Evolutionary conservation across 1,140 invertebrate genomes (phyloP).

Genomic region (Drosophila cardini): DNA sequence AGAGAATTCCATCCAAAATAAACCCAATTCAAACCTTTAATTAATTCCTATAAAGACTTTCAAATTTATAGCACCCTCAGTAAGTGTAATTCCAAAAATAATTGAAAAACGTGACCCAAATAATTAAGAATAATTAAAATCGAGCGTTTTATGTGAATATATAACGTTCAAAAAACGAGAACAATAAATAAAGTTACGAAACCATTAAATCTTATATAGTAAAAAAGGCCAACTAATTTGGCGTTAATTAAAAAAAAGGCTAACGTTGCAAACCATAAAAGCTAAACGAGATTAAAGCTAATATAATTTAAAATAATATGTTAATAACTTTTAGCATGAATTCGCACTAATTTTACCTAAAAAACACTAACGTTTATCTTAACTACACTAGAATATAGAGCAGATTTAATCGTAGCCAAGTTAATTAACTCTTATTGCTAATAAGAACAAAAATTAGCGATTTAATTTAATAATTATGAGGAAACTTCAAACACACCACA

Average conservation of each 20-base stretch:
- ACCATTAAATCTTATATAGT: background rate
- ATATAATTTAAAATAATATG: conserved; percentile 2
- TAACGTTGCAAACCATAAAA: no score
- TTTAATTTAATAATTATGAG: no score
- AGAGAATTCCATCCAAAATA: no score
- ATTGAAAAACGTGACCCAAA: conserved; percentile 32
- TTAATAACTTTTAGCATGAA: background rate
- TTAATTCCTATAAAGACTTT: background rate
- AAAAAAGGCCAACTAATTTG: background rate
- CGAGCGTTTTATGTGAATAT: background rate
- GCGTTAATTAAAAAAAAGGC: background rate
- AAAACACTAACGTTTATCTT: background rate
- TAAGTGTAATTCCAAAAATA: background rate
- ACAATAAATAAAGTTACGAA: conserved; percentile 1
- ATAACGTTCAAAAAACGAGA: background rate
- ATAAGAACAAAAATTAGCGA: no score
- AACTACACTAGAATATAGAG: no score
- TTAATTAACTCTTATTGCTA: background rate
- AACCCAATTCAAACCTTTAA: background rate
- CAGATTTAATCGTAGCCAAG: background rate
- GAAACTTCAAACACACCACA: background rate
- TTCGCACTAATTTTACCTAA: background rate
- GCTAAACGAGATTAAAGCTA: conserved; percentile 7
- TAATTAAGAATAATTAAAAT: conserved; percentile 17
- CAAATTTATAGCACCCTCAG: background rate